Base-by-base conservation (phyloP, 1,140 invertebrate species). In the Globodera ellingtonae region DNA sequence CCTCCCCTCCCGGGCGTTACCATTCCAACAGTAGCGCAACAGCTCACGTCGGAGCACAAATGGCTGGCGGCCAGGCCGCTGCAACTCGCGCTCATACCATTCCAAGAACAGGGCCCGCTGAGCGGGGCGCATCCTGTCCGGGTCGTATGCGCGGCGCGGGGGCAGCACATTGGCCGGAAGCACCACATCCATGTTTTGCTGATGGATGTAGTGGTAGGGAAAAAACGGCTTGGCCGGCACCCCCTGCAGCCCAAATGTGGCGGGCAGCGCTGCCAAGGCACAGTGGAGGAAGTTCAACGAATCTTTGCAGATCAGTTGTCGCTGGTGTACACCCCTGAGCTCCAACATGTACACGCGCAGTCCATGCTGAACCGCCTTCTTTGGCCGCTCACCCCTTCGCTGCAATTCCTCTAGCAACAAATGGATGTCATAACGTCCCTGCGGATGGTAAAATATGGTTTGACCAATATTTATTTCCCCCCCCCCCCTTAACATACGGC, bases 261-360 rank as follows among this genome's bases (percentile, higher is more conserved):
- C 35, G 18, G 73, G 18, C 48, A 78, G 13, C 9, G 75, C 35
- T 10, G 48, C 77, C 6, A 78, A 72, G 18, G 48, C 77, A 79
- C 74, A 46, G 3, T 24, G 7, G 13, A 78, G 78, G 52, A 44
- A 78, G 35, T 78, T 78, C 18, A 78, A 8, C 46, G 77, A 79
- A 18, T 78, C 77, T 44, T 78, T 78, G 73, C 70, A 78, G 15
- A 78, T 35, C 65, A 78, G 4, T 15, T 48, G 21, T 10, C 72
- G 24, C 44, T 73, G 44, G 35, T 73, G 44, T 5, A 13, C 15
- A 3, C 72, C 72, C 8, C 72, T 5, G 10, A 73, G 44, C 8
- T 46, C 13, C 44, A 73, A 24, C 5, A 35, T 56, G 59, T 73
- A 73, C 4, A 73, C 59, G 7, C 59, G 50, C 9, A 73, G 35